phyloP scores from a whole-genome alignment of 2,113 vertebrate genomes.

The Dolichallabes microphthalmus region DNA sequence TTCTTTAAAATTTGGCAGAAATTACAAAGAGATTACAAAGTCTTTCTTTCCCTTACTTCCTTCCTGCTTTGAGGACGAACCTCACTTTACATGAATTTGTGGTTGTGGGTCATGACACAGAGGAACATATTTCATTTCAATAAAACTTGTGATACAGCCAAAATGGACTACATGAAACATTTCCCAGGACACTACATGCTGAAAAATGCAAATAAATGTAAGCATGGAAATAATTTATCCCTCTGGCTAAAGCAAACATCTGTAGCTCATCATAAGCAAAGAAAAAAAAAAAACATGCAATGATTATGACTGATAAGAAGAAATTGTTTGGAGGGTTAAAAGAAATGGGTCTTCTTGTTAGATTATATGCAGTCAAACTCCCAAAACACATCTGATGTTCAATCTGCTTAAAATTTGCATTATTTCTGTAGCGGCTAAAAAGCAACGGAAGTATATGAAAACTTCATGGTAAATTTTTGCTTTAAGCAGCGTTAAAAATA shows the following conservation, averaged over 20 bases:
- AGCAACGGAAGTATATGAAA: background rate
- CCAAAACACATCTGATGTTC: background rate
- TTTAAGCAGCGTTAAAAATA: background rate
- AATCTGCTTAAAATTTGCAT: background rate
- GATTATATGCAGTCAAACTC: background rate
- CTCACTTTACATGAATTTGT: background rate
- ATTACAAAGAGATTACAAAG: too few relatives aligned
- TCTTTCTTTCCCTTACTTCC: background rate
- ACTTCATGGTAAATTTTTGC: background rate
- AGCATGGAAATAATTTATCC: conserved; percentile 4
- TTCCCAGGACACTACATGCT: background rate
- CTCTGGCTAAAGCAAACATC: background rate
- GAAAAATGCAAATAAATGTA: background rate
- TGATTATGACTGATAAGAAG: background rate
- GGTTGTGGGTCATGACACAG: background rate
- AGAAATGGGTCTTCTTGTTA: background rate
- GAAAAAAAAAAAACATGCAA: too few relatives aligned
- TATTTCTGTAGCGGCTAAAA: too few relatives aligned
- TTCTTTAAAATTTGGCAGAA: background rate
- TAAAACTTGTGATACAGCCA: background rate
- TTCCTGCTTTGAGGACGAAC: background rate
- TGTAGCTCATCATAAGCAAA: background rate
- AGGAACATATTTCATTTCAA: background rate
- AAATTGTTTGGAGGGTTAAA: background rate
- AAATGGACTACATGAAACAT: background rate